A percentile compares a stretch with the other conserved stretches of the same genome.
These are phyloP conservation scores for Caenorhabditis uteleia DNA, from an alignment of 2,888 invertebrate species.

Conservation along the genomic window DNA sequence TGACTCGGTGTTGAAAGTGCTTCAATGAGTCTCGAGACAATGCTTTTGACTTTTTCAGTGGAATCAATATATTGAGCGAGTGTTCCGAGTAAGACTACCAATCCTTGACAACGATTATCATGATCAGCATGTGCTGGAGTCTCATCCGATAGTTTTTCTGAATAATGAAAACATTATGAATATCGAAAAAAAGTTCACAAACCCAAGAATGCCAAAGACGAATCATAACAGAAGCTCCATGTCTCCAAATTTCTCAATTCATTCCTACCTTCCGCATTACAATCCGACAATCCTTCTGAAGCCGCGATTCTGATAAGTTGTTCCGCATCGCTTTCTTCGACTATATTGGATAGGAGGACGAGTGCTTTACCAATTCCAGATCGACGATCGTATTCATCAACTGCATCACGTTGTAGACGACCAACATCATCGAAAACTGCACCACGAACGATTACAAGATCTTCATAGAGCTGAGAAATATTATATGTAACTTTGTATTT, in stretches of 20 bases:
- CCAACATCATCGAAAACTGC: conserved; percentile 85
- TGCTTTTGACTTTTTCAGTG: conserved; percentile 78
- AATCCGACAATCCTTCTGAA: conserved; percentile 85
- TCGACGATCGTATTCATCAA: conserved; percentile 89
- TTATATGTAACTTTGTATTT: background rate
- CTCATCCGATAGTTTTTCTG: conserved; percentile 42
- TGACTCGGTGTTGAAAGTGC: conserved; percentile 95
- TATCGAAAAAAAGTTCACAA: too few relatives aligned
- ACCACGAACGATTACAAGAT: conserved; percentile 67
- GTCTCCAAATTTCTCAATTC: conserved; percentile 91
- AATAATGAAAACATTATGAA: background rate
- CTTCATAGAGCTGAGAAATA: conserved; percentile 31
- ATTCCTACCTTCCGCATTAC: conserved; percentile 79
- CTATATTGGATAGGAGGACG: conserved; percentile 19
- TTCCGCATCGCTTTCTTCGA: conserved; percentile 30
- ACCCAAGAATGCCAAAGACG: conserved; percentile 70
- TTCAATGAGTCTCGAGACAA: conserved; percentile 85
- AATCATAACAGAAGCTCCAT: conserved; percentile 79
- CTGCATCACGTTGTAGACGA: conserved; percentile 80
- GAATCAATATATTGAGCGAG: conserved; percentile 78
- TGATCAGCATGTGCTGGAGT: conserved; percentile 72
- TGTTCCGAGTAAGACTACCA: conserved; percentile 93
- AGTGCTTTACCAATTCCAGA: conserved; percentile 78
- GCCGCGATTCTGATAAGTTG: conserved; percentile 37
- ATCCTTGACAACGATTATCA: conserved; percentile 92